Evolutionary conservation across 2,797 vertebrate genomes (phyloP), one percentile per base, ranked within the genome.

Genomic region (Protonibea diacanthus): DNA sequence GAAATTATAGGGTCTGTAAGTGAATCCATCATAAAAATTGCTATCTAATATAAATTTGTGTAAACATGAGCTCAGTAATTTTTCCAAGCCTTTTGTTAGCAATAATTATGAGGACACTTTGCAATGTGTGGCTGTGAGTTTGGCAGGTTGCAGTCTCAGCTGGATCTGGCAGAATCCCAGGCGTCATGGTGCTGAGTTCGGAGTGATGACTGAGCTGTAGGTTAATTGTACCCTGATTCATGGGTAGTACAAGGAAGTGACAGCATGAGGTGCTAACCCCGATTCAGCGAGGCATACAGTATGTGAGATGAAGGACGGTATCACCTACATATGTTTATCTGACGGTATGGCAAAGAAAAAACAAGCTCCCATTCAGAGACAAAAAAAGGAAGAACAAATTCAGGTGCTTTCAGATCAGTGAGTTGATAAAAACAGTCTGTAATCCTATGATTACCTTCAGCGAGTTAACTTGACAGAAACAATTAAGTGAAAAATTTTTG

Each of bases 111-210:
- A 75, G 74, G 62, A 84, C 86, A 80, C 71, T 67, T 55, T 80
- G 84, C 17, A 55, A 52, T 18, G 80, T 86, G 70, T 47, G 75
- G 71, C 18, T 70, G 82, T 60, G 73, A 62, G 71, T 73, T 81
- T 86, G 80, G 76, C 83, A 80, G 81, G 79, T 68, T 81, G 80
- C 68, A 65, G 61, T 27, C 79, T 86, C 83, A 84, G 74, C 65
- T 71, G 84, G 83, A 64, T 33, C 64, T 84, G 78, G 84, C 76
- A 18, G 70, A 48, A 47, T 64, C 83, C 61, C 83, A 82, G 78
- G 73, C 65, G 10, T 55, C 64, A 57, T 70, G 78, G 59, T 21
- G 70, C 73, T 45, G 71, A 60, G 66, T 67, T 55, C 2, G 8
- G 27, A 71, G 71, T 68, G 88, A 53, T 33, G 59, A 74, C 38